Percentiles rank a stretch among this genome's conserved stretches.
Conservation (phyloP, 2,113 vertebrate genomes). For the Chrysemys picta region DNA sequence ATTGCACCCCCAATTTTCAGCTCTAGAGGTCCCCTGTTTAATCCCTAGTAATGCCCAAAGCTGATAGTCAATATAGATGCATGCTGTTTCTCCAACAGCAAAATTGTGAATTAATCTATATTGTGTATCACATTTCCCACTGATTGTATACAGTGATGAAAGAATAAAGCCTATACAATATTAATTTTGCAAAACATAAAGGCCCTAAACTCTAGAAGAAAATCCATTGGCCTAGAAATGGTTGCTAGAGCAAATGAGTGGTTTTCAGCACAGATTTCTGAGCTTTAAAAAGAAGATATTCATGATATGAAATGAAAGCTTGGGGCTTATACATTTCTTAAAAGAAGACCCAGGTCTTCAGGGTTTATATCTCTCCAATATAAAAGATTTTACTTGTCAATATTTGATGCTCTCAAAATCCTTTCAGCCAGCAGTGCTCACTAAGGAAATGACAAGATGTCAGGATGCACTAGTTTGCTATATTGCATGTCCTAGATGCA, state of each 20-base stretch:
- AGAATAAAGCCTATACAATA: slow-evolving; percentile 19
- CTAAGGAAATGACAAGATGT: slow-evolving; percentile 35
- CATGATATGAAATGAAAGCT: slow-evolving; percentile 50
- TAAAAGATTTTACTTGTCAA: slow-evolving; percentile 65
- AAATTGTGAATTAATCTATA: not conserved
- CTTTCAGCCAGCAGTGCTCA: slow-evolving; percentile 37
- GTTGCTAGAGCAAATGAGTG: slow-evolving; percentile 39
- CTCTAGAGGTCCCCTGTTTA: not conserved
- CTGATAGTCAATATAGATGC: not conserved
- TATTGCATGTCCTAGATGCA: rapidly evolving
- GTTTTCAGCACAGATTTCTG: slow-evolving; percentile 55
- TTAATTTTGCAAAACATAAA: slow-evolving; percentile 42
- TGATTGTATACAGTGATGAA: not conserved
- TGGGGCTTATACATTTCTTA: slow-evolving; percentile 52
- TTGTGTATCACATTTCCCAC: not conserved
- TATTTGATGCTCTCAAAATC: slow-evolving; percentile 62
- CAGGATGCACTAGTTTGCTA: not conserved
- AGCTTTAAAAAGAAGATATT: slow-evolving; percentile 63
- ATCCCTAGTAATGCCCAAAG: not conserved
- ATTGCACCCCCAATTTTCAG: not conserved
- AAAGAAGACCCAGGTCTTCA: slow-evolving; percentile 46
- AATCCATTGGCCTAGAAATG: slow-evolving; percentile 58
- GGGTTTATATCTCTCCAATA: slow-evolving; percentile 55
- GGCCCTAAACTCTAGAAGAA: slow-evolving; percentile 37
- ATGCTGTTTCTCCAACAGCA: not conserved